These are phyloP conservation scores for Phyllopteryx taeniolatus DNA, from an alignment of 2,113 vertebrate genomes.

Conservation along the genomic window DNA sequence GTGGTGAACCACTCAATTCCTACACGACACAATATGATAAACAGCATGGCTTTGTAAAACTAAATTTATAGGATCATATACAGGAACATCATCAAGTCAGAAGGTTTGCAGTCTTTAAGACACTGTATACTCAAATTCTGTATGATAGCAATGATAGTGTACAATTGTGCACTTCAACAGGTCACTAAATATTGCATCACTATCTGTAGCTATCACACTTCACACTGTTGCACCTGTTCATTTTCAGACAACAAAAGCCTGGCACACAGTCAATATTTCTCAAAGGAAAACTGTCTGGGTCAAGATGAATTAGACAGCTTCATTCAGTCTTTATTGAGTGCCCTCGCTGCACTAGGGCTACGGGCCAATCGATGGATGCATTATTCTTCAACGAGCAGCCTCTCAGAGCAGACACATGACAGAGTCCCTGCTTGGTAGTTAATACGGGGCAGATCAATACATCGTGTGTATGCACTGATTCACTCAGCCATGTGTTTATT, in stretches of 20 bases:
- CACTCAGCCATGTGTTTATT: constrained; percentile 9
- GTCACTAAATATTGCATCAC: not conserved
- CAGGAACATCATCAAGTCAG: not conserved
- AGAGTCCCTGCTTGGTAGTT: constrained; percentile 7
- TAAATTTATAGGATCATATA: constrained; percentile 3
- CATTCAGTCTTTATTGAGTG: constrained; percentile 47
- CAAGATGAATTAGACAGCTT: constrained; percentile 37
- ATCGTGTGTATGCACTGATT: constrained; percentile 18
- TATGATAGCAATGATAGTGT: too few relatives aligned
- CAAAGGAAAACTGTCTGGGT: constrained; percentile 28
- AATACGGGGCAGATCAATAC: constrained; percentile 37
- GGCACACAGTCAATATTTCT: constrained; percentile 8
- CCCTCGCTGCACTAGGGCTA: constrained; percentile 38
- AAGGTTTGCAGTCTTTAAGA: too few relatives aligned
- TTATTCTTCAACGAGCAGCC: constrained; percentile 43
- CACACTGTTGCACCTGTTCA: constrained; percentile 4
- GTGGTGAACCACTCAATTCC: constrained; percentile 3
- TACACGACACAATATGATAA: not conserved
- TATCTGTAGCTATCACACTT: not conserved
- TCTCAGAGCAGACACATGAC: constrained; percentile 38
- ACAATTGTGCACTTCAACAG: not conserved
- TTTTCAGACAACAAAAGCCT: constrained; percentile 26
- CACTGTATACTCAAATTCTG: too few relatives aligned
- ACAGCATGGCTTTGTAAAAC: not conserved
- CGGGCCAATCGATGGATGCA: constrained; percentile 53